phyloP scores from a whole-genome alignment of 2,888 invertebrate species.

The Graphium colonna region DNA sequence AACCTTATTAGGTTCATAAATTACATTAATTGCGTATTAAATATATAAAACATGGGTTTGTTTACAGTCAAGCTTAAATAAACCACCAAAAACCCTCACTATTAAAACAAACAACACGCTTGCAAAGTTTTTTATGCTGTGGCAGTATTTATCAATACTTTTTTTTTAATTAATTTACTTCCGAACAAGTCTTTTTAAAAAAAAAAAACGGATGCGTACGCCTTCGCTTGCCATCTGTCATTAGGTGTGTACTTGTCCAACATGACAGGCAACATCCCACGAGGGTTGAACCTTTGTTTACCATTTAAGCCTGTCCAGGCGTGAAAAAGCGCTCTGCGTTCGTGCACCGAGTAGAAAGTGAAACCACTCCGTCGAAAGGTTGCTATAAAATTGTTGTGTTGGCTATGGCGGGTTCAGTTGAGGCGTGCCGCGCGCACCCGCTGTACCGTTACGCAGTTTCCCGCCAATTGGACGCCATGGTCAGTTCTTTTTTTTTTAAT shows the following conservation, averaged over 20 bases:
- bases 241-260: background rate
- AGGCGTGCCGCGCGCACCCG: slow-evolving; percentile 47
- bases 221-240: slow-evolving; percentile 13
- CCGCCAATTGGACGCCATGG: slow-evolving; percentile 50
- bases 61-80: too few relatives aligned
- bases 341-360: slow-evolving; percentile 65
- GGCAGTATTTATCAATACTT: too few relatives aligned
- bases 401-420: slow-evolving; percentile 57
- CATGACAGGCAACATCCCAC: background rate
- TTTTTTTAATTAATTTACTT: too few relatives aligned
- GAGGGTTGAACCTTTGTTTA: slow-evolving; percentile 50
- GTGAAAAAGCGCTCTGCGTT: slow-evolving; percentile 69
- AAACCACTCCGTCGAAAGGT: slow-evolving; percentile 59
- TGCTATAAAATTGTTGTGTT: slow-evolving; percentile 71
- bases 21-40: too few relatives aligned
- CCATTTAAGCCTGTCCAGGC: slow-evolving; percentile 49
- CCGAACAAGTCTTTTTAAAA: too few relatives aligned
- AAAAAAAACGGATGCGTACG: too few relatives aligned
- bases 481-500: slow-evolving; percentile 62
- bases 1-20: too few relatives aligned
- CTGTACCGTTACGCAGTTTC: slow-evolving; percentile 43
- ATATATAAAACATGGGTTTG: too few relatives aligned
- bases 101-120: too few relatives aligned
- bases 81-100: too few relatives aligned
- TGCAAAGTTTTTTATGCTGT: too few relatives aligned